Conservation (phyloP, 2,888 invertebrate species). For the Philhelius pedissequus region DNA sequence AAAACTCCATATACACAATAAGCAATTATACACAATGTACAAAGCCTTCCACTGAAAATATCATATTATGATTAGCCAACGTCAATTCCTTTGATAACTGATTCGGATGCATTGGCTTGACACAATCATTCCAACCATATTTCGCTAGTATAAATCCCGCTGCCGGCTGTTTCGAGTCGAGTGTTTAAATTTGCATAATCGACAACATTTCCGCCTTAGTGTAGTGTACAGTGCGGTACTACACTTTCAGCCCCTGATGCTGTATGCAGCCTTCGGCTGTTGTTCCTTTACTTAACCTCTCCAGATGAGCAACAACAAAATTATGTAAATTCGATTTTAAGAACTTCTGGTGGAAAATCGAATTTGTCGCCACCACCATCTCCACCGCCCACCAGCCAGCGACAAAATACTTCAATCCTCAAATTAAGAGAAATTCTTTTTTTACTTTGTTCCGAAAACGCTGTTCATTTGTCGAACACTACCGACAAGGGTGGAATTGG, state of each 20-base stretch:
- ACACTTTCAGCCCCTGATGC: background rate
- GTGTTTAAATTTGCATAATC: conserved; percentile 67
- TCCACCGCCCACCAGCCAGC: background rate
- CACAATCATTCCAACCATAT: conserved; percentile 52
- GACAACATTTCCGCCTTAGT: conserved; percentile 62
- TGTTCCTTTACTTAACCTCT: conserved; percentile 68
- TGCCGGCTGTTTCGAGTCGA: conserved; percentile 36
- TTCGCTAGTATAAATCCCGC: background rate
- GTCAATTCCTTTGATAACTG: conserved; percentile 19
- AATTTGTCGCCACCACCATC: conserved; percentile 55
- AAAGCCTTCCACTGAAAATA: conserved; percentile 21
- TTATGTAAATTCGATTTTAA: conserved; percentile 67
- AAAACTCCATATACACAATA: too few relatives aligned
- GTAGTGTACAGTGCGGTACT: too few relatives aligned
- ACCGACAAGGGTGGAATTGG: conserved; percentile 33
- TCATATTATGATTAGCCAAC: conserved; percentile 35
- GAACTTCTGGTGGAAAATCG: conserved; percentile 66
- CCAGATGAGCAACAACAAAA: conserved; percentile 66
- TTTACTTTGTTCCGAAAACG: conserved; percentile 25
- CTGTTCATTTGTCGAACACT: conserved; percentile 48
- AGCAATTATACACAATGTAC: too few relatives aligned
- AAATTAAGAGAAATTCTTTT: conserved; percentile 52
- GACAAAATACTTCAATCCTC: conserved; percentile 46
- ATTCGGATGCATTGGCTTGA: conserved; percentile 36
- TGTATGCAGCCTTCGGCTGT: conserved; percentile 47